A percentile compares a stretch with the other conserved stretches of the same genome.
These are phyloP conservation scores for Campoletis sonorensis DNA, from an alignment of 1,140 invertebrate species.

Conservation along the genomic window DNA sequence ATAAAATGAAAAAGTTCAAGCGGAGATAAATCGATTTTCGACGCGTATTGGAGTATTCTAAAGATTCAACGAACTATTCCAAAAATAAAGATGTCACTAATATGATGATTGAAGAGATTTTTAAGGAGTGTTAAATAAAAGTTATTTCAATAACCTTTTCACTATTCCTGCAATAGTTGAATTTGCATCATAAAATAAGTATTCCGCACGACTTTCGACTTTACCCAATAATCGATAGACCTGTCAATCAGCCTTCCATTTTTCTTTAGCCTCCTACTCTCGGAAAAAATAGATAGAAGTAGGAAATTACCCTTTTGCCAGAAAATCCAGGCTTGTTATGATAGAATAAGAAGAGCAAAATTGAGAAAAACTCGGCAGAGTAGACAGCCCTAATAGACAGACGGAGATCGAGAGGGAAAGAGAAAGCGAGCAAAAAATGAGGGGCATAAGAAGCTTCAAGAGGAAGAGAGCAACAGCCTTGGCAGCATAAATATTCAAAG, in stretches of 20 bases:
- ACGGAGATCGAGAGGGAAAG: background rate
- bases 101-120: no score
- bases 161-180: no score
- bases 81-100: no score
- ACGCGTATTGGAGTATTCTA: no score
- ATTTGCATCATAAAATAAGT: no score
- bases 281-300: background rate
- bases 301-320: background rate
- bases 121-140: no score
- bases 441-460: constrained; percentile 17
- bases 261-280: background rate
- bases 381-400: background rate
- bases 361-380: background rate
- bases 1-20: no score
- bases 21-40: no score
- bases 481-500: constrained; percentile 64
- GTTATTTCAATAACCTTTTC: no score
- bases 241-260: background rate
- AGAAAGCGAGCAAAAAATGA: background rate
- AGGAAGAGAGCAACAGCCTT: constrained; percentile 42
- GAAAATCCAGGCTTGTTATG: background rate
- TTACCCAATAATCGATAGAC: no score
- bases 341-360: background rate
- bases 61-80: no score
- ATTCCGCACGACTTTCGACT: no score